These are phyloP conservation scores for Drosophila pruinosa DNA, from an alignment of 1,140 invertebrate genomes.

Conservation along the genomic window DNA sequence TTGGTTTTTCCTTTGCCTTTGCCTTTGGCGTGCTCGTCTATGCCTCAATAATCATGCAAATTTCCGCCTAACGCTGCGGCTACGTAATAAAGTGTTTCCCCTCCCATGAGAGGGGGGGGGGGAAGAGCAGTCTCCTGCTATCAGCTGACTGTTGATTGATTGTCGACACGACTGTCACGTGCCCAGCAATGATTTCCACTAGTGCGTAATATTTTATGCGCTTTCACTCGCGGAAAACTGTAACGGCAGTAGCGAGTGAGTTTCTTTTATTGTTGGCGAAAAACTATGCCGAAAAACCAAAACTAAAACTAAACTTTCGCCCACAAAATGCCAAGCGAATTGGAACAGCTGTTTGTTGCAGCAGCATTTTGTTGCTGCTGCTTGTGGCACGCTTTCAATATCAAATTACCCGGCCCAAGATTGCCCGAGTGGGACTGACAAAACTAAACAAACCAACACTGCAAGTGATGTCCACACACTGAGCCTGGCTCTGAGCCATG, in stretches of 20 bases:
- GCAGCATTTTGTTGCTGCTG: constrained; percentile 10
- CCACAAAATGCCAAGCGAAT: constrained; percentile 70
- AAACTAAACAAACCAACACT: constrained; percentile 18
- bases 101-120: not conserved
- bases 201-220: constrained; percentile 56
- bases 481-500: constrained; percentile 13
- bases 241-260: constrained; percentile 40
- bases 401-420: constrained; percentile 62
- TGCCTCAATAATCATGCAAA: constrained; percentile 51
- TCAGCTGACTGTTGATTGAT: constrained; percentile 26
- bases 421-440: constrained; percentile 58
- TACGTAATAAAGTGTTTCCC: constrained; percentile 12
- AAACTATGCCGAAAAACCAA: constrained; percentile 28
- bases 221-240: constrained; percentile 48
- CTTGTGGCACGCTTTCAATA: constrained; percentile 74
- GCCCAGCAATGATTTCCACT: constrained; percentile 23
- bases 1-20: too few relatives aligned
- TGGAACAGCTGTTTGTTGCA: constrained; percentile 67
- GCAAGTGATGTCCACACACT: constrained; percentile 40
- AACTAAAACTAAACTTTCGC: constrained; percentile 71
- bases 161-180: constrained; percentile 34
- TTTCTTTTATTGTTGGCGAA: constrained; percentile 41
- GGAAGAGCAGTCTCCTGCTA: not conserved
- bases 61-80: constrained; percentile 46
- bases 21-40: constrained; percentile 30